A percentile compares a stretch with the other conserved stretches of the same genome.
These are phyloP conservation scores for Drosophila mercatorum DNA, from an alignment of 2,888 invertebrate species.

Conservation along the genomic window DNA sequence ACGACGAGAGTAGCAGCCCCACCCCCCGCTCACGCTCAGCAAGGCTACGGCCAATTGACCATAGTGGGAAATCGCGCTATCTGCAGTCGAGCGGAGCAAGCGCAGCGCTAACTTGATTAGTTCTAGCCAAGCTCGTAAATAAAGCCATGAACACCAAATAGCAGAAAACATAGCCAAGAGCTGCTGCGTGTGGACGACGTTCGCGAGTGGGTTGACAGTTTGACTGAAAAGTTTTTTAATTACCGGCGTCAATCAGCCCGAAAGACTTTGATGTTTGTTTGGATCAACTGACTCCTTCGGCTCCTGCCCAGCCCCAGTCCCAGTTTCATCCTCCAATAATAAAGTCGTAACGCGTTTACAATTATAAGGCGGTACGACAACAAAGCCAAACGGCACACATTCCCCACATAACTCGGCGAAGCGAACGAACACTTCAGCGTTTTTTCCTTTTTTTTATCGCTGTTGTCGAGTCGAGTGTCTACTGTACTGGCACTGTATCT, in stretches of 20 bases:
- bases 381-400: constrained; percentile 73
- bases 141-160: constrained; percentile 67
- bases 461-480: constrained; percentile 26
- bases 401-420: constrained; percentile 53
- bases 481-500: constrained; percentile 49
- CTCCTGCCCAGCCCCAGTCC: not conserved
- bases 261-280: constrained; percentile 40
- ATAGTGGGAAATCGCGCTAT: constrained; percentile 59
- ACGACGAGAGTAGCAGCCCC: constrained; percentile 25
- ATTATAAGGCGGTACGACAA: constrained; percentile 72
- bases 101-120: constrained; percentile 76
- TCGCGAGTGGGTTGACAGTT: constrained; percentile 70
- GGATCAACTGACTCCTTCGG: constrained; percentile 34
- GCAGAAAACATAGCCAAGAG: constrained; percentile 24
- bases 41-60: constrained; percentile 37
- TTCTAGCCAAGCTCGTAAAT: constrained; percentile 56
- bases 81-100: constrained; percentile 66
- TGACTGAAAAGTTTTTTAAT: constrained; percentile 67
- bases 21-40: not conserved
- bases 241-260: constrained; percentile 52
- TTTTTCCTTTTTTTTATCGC: not conserved
- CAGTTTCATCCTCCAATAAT: constrained; percentile 43
- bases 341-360: constrained; percentile 77
- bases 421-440: constrained; percentile 9
- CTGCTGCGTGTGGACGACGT: constrained; percentile 16